phyloP scores from a whole-genome alignment of 2,113 vertebrate genomes.

The Acrocephalus arundinaceus region DNA sequence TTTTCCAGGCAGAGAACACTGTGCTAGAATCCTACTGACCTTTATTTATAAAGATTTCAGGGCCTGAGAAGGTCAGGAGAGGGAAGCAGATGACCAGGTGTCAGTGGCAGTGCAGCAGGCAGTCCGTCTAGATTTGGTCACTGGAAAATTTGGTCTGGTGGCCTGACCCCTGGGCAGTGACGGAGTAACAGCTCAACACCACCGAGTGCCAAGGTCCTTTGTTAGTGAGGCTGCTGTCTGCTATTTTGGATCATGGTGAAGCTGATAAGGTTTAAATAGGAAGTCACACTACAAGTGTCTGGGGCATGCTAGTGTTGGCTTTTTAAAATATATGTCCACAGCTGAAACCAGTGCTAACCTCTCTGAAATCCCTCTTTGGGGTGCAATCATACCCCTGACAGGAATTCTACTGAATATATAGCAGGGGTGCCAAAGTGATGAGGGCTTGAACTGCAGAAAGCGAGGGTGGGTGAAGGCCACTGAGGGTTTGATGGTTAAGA shows the following conservation, averaged over 20 bases:
- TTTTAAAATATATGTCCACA: background rate
- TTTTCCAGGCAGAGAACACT: background rate
- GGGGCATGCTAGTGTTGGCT: background rate
- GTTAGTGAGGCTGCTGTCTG: background rate
- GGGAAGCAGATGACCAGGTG: background rate
- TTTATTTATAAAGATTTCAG: background rate
- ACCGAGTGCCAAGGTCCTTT: accelerated
- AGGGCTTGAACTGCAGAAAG: background rate
- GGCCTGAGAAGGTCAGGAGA: background rate
- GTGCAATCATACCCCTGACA: background rate
- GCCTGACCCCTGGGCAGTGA: background rate
- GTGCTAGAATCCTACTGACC: background rate
- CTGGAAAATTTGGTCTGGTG: background rate
- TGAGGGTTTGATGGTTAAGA: background rate
- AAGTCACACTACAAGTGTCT: background rate
- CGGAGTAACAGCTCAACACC: background rate
- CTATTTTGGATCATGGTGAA: conserved; percentile 26
- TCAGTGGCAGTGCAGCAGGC: background rate
- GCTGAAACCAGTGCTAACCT: background rate
- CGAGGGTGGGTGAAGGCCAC: accelerated
- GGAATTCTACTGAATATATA: background rate
- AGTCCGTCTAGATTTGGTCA: background rate
- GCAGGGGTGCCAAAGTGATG: accelerated
- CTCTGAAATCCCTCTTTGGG: background rate
- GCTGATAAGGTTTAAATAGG: conserved; percentile 43